Evolutionary conservation across 2,113 vertebrate species (phyloP).

Genomic region (Heliornis fulica): DNA sequence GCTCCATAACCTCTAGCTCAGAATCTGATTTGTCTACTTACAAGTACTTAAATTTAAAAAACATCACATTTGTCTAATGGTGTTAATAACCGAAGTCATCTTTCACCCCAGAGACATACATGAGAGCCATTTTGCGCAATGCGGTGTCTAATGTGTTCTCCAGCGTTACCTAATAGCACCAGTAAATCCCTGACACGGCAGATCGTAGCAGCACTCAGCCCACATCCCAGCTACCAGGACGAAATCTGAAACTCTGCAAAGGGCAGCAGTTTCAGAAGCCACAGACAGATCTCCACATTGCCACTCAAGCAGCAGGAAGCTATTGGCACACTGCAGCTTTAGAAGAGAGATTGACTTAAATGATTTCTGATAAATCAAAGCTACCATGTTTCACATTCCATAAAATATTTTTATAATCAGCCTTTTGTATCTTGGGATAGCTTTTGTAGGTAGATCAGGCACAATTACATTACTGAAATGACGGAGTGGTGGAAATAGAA

Average conservation of each 20-base stretch:
- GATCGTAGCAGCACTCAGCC: background rate
- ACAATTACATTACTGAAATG: background rate
- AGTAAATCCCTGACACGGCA: slow-evolving; percentile 54
- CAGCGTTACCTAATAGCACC: slow-evolving; percentile 25
- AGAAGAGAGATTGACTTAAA: background rate
- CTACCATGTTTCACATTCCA: background rate
- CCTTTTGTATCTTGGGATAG: background rate
- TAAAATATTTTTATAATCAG: background rate
- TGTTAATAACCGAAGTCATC: slow-evolving; percentile 27
- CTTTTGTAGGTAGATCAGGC: background rate
- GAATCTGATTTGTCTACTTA: background rate
- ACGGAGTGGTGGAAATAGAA: background rate
- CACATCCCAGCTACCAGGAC: background rate
- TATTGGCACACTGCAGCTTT: background rate
- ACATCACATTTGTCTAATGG: background rate
- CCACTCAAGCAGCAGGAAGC: background rate
- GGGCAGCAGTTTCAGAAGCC: slow-evolving; percentile 23
- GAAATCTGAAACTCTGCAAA: slow-evolving; percentile 46
- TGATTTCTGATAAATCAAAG: background rate
- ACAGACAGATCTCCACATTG: background rate
- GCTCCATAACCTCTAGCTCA: background rate
- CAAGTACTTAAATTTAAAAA: background rate
- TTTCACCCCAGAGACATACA: background rate
- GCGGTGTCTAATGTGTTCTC: background rate
- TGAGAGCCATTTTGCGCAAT: background rate